These are phyloP conservation scores for Sebastes cheni DNA, from an alignment of 2,797 vertebrate species.

Conservation along the genomic window DNA sequence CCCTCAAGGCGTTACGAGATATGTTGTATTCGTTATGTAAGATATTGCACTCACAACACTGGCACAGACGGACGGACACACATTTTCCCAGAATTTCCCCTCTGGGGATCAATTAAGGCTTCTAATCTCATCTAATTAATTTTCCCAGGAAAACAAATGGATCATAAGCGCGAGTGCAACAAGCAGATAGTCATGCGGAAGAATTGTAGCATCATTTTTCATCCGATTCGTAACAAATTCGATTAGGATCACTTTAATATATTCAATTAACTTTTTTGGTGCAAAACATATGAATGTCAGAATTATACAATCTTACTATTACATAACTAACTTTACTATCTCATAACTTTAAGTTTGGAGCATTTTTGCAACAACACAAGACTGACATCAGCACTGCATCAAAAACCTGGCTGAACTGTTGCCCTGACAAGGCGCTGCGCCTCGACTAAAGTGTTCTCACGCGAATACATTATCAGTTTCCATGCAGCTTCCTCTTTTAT, in stretches of 20 bases:
- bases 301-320: background rate
- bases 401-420: background rate
- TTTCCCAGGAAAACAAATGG: background rate
- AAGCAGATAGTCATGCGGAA: background rate
- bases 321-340: background rate
- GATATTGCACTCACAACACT: background rate
- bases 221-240: background rate
- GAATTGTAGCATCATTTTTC: background rate
- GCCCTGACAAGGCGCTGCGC: background rate
- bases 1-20: background rate
- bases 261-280: background rate
- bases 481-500: slow-evolving; percentile 73
- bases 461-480: slow-evolving; percentile 67
- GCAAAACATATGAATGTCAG: background rate
- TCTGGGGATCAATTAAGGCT: background rate
- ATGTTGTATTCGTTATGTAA: background rate
- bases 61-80: background rate
- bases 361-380: background rate
- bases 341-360: background rate
- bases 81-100: background rate
- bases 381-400: background rate
- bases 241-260: background rate
- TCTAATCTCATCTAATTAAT: background rate
- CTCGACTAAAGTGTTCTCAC: slow-evolving; percentile 60
- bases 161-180: background rate